Conservation (phyloP, 2,797 vertebrate species). For the Enteromius trimaculatus region DNA sequence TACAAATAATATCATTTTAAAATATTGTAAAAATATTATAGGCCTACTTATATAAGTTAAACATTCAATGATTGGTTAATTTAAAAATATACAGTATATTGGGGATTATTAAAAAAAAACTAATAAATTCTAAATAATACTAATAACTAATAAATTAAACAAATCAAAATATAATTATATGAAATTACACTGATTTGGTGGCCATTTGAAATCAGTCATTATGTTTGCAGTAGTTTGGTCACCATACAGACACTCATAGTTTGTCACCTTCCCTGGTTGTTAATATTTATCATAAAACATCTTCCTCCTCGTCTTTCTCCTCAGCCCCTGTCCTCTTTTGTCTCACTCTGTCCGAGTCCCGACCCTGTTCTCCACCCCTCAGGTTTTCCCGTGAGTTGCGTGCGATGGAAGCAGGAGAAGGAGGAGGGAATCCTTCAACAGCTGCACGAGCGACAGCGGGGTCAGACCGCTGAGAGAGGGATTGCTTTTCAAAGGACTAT, state of each 20-base stretch:
- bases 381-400: conserved; percentile 66
- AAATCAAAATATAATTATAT: not conserved
- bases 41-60: not conserved
- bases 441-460: conserved; percentile 70
- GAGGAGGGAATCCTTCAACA: conserved; percentile 73
- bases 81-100: not conserved
- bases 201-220: not conserved
- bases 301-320: not conserved
- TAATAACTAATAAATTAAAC: too few species aligned
- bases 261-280: not conserved
- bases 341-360: not conserved
- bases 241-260: too few species aligned
- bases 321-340: not conserved
- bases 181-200: not conserved
- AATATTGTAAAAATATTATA: too few species aligned
- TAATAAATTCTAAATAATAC: too few species aligned
- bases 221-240: too few species aligned
- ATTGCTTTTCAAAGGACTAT: conserved; percentile 78
- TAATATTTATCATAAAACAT: not conserved
- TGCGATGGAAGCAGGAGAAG: conserved; percentile 71
- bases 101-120: too few species aligned
- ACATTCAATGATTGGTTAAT: not conserved
- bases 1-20: too few species aligned
- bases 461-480: conserved; percentile 52
- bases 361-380: conserved; percentile 53